Conservation (phyloP, 2,113 vertebrate genomes). For the Galemys pyrenaicus region DNA sequence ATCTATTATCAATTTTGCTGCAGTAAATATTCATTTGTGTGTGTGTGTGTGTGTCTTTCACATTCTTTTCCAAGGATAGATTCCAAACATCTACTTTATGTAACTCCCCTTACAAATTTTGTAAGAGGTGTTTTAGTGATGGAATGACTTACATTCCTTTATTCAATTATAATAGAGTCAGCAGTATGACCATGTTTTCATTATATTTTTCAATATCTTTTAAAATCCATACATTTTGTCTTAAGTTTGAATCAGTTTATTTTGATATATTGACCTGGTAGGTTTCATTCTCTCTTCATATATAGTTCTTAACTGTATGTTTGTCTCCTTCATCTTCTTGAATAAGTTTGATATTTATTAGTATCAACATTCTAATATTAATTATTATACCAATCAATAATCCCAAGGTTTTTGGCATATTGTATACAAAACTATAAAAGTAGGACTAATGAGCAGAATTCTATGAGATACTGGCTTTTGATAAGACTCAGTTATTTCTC, state of each 20-base stretch:
- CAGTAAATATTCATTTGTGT: background rate
- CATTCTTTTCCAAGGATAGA: background rate
- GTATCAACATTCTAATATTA: background rate
- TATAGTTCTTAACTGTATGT: background rate
- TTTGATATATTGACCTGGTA: background rate
- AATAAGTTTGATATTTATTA: background rate
- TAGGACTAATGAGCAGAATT: background rate
- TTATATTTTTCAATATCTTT: background rate
- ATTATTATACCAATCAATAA: background rate
- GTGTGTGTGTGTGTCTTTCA: background rate
- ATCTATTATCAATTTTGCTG: background rate
- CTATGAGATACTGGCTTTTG: background rate
- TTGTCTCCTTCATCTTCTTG: background rate
- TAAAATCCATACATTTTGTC: background rate
- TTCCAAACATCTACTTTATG: background rate
- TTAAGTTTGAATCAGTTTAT: background rate
- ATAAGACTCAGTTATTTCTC: background rate
- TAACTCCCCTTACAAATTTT: background rate
- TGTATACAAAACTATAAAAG: background rate
- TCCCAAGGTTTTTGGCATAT: background rate
- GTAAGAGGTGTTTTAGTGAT: background rate
- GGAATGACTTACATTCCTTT: background rate
- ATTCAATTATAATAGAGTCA: background rate
- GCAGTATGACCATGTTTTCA: background rate
- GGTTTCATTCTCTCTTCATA: background rate